Percentiles rank a stretch among this genome's conserved stretches.
phyloP scores from a whole-genome alignment of 2,113 vertebrate genomes.

The Crotalus horridus region DNA sequence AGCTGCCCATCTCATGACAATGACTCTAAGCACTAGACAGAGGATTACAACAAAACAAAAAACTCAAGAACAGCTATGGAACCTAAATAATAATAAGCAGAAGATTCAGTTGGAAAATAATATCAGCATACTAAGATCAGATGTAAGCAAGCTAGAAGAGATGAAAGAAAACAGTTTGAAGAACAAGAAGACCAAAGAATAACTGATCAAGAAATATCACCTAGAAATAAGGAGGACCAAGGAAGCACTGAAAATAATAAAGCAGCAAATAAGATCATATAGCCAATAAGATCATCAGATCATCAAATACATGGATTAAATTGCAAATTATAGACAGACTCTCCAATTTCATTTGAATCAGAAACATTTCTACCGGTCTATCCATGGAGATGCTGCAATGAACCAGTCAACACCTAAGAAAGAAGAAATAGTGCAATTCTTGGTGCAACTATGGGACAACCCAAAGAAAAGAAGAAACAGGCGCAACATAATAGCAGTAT shows the following conservation, averaged over 20 bases:
- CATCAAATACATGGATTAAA: background rate
- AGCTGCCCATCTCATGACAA: background rate
- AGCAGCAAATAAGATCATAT: background rate
- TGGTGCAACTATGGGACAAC: background rate
- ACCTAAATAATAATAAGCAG: background rate
- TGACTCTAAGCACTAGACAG: background rate
- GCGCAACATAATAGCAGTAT: too few relatives aligned
- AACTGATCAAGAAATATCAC: background rate
- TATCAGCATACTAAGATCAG: background rate
- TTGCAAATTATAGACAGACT: background rate
- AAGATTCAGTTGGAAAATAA: background rate
- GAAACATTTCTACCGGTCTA: background rate
- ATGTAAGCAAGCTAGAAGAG: background rate
- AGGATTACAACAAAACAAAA: background rate
- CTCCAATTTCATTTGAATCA: background rate
- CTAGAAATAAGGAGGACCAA: background rate
- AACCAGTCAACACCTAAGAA: background rate
- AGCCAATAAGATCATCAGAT: background rate
- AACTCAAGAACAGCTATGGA: background rate
- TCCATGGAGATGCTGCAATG: background rate
- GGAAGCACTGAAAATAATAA: background rate
- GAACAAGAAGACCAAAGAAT: background rate
- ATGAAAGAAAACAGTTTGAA: background rate
- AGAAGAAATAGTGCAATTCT: background rate
- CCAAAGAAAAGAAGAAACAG: too few relatives aligned